phyloP scores from a whole-genome alignment of 1,140 invertebrate genomes.

The Periplaneta americana region DNA sequence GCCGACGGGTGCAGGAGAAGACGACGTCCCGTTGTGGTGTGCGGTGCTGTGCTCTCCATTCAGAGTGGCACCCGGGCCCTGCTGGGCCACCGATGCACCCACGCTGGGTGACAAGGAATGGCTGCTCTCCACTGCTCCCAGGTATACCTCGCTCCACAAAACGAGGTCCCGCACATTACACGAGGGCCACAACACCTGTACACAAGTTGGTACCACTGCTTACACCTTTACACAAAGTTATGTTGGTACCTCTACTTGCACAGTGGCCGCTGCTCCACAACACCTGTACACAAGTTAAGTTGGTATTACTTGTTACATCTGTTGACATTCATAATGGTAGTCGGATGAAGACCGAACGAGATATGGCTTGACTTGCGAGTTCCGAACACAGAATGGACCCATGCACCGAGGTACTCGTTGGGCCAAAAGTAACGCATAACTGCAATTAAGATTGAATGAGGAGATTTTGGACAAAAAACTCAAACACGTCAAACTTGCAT shows the following conservation, averaged over 20 bases:
- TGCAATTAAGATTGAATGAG: too few species aligned
- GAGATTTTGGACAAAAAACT: too few species aligned
- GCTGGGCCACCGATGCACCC: not conserved
- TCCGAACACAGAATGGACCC: too few species aligned
- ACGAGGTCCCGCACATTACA: conserved; percentile 75
- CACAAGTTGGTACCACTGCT: not conserved
- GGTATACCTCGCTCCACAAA: conserved; percentile 82
- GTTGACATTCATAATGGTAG: too few species aligned
- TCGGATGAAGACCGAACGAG: too few species aligned
- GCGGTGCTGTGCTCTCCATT: not conserved
- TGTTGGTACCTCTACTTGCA: not conserved
- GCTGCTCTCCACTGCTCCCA: conserved; percentile 43
- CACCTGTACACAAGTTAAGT: too few species aligned
- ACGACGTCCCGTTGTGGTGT: conserved; percentile 19
- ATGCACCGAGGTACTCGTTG: too few species aligned
- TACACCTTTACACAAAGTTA: not conserved
- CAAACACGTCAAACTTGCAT: too few species aligned
- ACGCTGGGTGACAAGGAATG: not conserved
- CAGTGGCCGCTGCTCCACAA: too few species aligned
- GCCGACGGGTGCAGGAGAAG: conserved; percentile 16
- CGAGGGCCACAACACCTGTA: conserved; percentile 77
- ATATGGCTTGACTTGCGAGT: too few species aligned
- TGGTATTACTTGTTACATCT: too few species aligned
- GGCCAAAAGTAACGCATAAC: too few species aligned
- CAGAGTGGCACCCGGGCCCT: conserved; percentile 3